Percentiles rank a stretch among this genome's conserved stretches.
phyloP scores from a whole-genome alignment of 2,888 invertebrate genomes.

The Operophtera brumata region DNA sequence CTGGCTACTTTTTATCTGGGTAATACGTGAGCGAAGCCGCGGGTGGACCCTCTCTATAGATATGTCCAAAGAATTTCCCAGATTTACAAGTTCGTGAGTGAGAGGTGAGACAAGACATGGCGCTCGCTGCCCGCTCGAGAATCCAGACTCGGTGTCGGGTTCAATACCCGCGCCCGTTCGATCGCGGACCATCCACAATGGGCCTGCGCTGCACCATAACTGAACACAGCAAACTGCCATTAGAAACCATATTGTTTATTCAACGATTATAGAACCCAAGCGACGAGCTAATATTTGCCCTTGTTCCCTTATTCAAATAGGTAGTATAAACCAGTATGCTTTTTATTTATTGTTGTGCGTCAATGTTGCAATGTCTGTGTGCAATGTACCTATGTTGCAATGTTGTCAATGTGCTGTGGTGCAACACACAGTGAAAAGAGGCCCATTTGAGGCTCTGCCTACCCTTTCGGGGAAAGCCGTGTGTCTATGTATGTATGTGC shows the following conservation, averaged over 20 bases:
- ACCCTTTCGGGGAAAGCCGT: too few relatives aligned
- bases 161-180: slow-evolving; percentile 71
- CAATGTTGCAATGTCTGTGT: too few relatives aligned
- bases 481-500: too few relatives aligned
- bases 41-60: neutral
- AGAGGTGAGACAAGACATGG: slow-evolving; percentile 38
- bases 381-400: too few relatives aligned
- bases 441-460: too few relatives aligned
- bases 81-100: slow-evolving; percentile 55
- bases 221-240: slow-evolving; percentile 48
- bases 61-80: slow-evolving; percentile 26
- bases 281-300: neutral
- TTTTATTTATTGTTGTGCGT: too few relatives aligned
- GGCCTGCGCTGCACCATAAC: slow-evolving; percentile 50
- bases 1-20: too few relatives aligned
- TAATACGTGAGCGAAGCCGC: too few relatives aligned
- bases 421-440: too few relatives aligned
- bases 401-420: too few relatives aligned
- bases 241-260: slow-evolving; percentile 12
- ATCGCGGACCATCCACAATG: slow-evolving; percentile 54
- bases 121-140: slow-evolving; percentile 36
- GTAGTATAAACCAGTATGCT: too few relatives aligned
- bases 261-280: neutral
- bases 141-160: slow-evolving; percentile 55
- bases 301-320: neutral